Percentiles rank a stretch among this genome's conserved stretches.
These are phyloP conservation scores for Caenorhabditis afra DNA, from an alignment of 2,888 invertebrate genomes.

Conservation along the genomic window DNA sequence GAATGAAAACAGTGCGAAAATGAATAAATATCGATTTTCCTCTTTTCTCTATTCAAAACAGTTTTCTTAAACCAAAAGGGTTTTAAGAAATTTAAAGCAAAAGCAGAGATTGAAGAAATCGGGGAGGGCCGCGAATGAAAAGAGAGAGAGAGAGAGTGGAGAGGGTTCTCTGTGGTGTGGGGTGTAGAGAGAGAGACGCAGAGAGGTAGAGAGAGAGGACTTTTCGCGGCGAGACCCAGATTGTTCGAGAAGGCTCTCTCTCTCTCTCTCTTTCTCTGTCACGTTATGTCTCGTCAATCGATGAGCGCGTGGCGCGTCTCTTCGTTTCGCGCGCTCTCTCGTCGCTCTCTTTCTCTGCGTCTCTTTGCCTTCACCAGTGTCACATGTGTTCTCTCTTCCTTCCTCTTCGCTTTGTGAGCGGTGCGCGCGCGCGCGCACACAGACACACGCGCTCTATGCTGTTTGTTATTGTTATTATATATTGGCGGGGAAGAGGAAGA, in stretches of 20 bases:
- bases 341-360: slow-evolving; percentile 7
- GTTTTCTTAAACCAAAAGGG: too few species aligned
- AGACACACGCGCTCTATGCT: too few species aligned
- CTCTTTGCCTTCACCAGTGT: slow-evolving; percentile 16
- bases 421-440: slow-evolving; percentile 31
- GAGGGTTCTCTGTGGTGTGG: slow-evolving; percentile 38
- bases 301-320: slow-evolving; percentile 50
- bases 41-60: too few species aligned
- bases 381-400: slow-evolving; percentile 51
- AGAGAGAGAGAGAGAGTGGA: neutral
- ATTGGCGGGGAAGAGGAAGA: too few species aligned
- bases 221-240: slow-evolving; percentile 33
- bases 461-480: slow-evolving; percentile 57
- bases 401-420: slow-evolving; percentile 20
- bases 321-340: slow-evolving; percentile 26
- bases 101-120: neutral
- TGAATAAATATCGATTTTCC: too few species aligned
- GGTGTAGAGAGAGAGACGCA: neutral
- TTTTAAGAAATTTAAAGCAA: too few species aligned
- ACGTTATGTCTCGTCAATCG: too few species aligned
- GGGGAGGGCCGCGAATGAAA: neutral
- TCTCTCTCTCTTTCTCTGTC: slow-evolving; percentile 11
- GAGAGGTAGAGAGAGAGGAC: slow-evolving; percentile 18
- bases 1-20: too few species aligned
- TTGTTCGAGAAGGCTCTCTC: slow-evolving; percentile 46